Base-by-base conservation (phyloP, 2,888 invertebrate species). In the Tipula vernalis region DNA sequence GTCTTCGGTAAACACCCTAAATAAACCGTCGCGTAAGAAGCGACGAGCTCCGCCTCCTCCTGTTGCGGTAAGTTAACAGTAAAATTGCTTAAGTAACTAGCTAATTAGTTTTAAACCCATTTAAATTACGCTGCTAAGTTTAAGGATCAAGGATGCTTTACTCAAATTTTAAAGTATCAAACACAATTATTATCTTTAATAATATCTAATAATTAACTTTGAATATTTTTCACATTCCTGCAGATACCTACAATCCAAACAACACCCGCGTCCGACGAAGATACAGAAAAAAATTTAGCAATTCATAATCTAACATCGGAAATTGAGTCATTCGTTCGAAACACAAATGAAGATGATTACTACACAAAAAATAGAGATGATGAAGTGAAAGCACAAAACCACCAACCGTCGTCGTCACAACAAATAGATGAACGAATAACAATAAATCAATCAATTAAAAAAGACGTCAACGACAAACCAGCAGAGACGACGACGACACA, bases 31-130 rank as follows among this genome's bases (percentile, higher is more conserved):
- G 13, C 92, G 94, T 42, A 95, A 95, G 91, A 95, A 95, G 90
- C 93, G 94, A 88, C 93, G 93, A 87, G 95, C 95, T 0, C 94
- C 95, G 0, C 93, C 92, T 86, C 94, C 94, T 5, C 95, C 93
- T 36, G 89, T 90, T 88, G 57, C 88, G 88, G 84, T 84, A 84
- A 84, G 84, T 84, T 4, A 28, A n/a, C n/a, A 4, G 6, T 71
- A 10, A 28, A 28, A 28, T 2, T 15, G 5, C 2, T 71, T 28
- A 28, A 28, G 5, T 18, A 71, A 18, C 2, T 28, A 3, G 71
- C 28, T 51, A 51, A 71, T 10, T 5, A 0, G 28, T 71, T 71
- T 10, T 10, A 71, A 15, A 84, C 15, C 3, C 36, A 36, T 83
- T 36, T 36, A 83, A 84, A 84, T 39, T 15, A 15, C n/a, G 39